Percentiles rank a stretch among this genome's conserved stretches.
Conservation (phyloP, 2,888 invertebrate genomes). For the Ophioninae sp. region DNA sequence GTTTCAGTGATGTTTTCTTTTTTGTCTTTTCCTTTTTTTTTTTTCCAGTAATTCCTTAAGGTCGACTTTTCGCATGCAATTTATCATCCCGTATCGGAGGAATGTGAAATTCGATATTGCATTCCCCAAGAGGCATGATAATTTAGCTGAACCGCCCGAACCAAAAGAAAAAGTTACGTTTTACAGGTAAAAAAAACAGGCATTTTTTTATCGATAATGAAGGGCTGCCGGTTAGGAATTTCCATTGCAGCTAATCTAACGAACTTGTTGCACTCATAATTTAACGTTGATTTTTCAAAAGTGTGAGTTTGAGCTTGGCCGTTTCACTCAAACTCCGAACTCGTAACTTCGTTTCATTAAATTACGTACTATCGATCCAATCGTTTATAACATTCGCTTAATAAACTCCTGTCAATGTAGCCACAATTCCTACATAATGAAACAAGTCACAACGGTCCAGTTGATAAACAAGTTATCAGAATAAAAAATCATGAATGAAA, state of each 20-base stretch:
- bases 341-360: not conserved
- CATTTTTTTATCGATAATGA: not conserved
- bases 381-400: not conserved
- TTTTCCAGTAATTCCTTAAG: not conserved
- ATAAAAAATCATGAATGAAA: constrained; percentile 25
- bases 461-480: not conserved
- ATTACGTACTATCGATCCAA: not conserved
- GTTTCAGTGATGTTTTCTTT: constrained; percentile 14
- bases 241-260: too few species aligned
- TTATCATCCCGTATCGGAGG: constrained; percentile 16
- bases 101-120: constrained; percentile 11
- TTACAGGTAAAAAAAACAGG: not conserved
- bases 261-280: not conserved
- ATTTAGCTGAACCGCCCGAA: not conserved
- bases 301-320: not conserved
- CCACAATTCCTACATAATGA: not conserved
- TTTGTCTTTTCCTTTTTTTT: too few species aligned
- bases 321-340: not conserved
- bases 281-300: not conserved
- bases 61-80: constrained; percentile 15
- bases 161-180: not conserved
- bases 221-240: not conserved
- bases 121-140: not conserved
- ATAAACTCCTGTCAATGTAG: not conserved
- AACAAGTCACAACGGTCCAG: not conserved